Base-by-base conservation (phyloP, 2,113 vertebrate genomes). In the Cervus canadensis region DNA sequence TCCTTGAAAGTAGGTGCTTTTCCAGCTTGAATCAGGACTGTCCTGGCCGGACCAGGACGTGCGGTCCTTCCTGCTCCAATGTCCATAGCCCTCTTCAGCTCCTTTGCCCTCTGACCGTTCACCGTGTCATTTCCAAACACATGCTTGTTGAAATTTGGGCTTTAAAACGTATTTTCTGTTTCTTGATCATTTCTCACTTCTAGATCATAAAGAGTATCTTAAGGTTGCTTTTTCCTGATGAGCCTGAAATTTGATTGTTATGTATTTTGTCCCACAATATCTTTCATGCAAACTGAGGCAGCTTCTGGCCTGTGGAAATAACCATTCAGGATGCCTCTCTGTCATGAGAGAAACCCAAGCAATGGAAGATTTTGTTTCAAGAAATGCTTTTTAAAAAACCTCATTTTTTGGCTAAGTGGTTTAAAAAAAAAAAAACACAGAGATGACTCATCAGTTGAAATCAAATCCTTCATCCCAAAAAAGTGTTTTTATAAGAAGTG, bases 401-500 rank as follows among this genome's bases (percentile, higher is more conserved):
- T 92, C 83, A 30, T 48, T 96, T 96, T 90, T 94, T 87, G 97
- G 76, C 54, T 96, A 87, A 86, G 67, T 96, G 92, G 48, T 71
- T 56, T 8, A 54, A 83, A 36, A 43, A 97, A 50, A 98, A 52
- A 92, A 60, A 40, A 40, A 62, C 26, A 95, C 97, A 96, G 59
- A 54, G 57, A 60, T 98, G 97, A 97, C 81, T 98, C 83, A 97
- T 56, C 87, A 36, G 67, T 88, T 98, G 98, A 98, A 98, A 97
- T 23, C 95, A 97, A 98, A 97, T 67, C 30, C 57, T 59, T 93
- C 87, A 30, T 74, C 88, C 93, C 92, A 82, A 97, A 96, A 96
- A 98, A 96, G 26, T 97, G 94, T 98, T 95, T 98, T 98, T 98
- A 95, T 92, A 98, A 98, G 84, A 43, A 92, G 91, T 93, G 71